A percentile compares a stretch with the other conserved stretches of the same genome.
Conservation (phyloP, 2,797 vertebrate genomes). For the Sebastes minor region DNA sequence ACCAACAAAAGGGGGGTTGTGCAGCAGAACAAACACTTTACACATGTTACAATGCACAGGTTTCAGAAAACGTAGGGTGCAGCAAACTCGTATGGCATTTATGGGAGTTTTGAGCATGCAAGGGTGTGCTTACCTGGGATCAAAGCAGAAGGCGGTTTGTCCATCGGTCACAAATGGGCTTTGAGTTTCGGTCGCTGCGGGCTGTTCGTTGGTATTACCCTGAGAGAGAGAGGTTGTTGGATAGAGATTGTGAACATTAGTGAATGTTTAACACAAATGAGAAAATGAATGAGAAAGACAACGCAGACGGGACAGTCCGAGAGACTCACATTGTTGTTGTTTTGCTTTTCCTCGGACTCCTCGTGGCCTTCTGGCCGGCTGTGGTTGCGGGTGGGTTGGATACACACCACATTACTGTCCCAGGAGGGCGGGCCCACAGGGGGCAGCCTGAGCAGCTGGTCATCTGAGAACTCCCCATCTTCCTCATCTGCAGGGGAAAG, state of each 20-base stretch:
- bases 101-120: slow-evolving; percentile 7
- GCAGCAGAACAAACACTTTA: slow-evolving; percentile 65
- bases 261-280: background rate
- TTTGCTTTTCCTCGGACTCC: slow-evolving; percentile 88
- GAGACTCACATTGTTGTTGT: slow-evolving; percentile 81
- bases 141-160: slow-evolving; percentile 94
- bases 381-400: slow-evolving; percentile 95
- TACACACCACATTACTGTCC: slow-evolving; percentile 97
- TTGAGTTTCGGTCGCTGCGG: slow-evolving; percentile 79
- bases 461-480: slow-evolving; percentile 92
- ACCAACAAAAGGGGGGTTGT: slow-evolving; percentile 37
- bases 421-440: slow-evolving; percentile 89
- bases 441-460: slow-evolving; percentile 91
- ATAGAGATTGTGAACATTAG: background rate
- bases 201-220: slow-evolving; percentile 73
- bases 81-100: slow-evolving; percentile 43
- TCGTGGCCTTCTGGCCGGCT: slow-evolving; percentile 94
- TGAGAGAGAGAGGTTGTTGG: slow-evolving; percentile 13
- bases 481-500: slow-evolving; percentile 84
- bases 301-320: background rate
- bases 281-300: background rate
- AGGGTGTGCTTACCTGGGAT: slow-evolving; percentile 89
- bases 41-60: slow-evolving; percentile 62
- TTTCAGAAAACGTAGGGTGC: slow-evolving; percentile 29
- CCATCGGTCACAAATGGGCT: slow-evolving; percentile 87